These are phyloP conservation scores for Amphipoea oculea DNA, from an alignment of 2,888 invertebrate genomes.

Conservation along the genomic window DNA sequence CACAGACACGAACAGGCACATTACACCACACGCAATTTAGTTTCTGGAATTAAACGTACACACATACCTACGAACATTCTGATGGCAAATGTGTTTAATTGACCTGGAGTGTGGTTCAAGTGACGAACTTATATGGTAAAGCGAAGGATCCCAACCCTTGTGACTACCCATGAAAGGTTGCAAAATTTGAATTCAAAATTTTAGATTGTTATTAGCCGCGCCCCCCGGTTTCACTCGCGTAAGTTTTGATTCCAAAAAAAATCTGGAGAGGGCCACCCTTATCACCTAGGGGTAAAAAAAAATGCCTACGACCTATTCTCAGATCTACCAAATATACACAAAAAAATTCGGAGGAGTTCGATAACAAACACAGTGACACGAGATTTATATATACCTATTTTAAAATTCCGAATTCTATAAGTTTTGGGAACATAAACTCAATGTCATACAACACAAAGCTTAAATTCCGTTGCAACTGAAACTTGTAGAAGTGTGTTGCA, in stretches of 20 bases:
- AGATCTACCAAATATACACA: too few species aligned
- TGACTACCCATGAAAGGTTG: background rate
- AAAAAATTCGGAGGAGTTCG: too few species aligned
- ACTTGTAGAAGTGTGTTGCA: background rate
- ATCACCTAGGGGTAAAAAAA: background rate
- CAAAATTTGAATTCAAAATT: background rate
- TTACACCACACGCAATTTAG: conserved; percentile 57
- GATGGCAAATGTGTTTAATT: conserved; percentile 38
- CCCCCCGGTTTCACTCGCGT: too few species aligned
- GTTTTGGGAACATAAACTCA: background rate
- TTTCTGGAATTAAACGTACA: conserved; percentile 49
- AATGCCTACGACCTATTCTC: too few species aligned
- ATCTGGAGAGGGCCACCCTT: too few species aligned
- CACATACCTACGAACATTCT: conserved; percentile 27
- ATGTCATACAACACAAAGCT: background rate
- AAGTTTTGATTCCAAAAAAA: too few species aligned
- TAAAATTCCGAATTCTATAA: background rate
- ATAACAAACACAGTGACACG: too few species aligned
- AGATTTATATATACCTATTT: too few species aligned
- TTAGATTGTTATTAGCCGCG: background rate
- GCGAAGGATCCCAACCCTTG: background rate
- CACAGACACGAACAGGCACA: conserved; percentile 19
- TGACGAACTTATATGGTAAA: background rate
- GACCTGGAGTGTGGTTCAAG: conserved; percentile 23
- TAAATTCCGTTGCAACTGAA: background rate